Evolutionary conservation across 2,797 vertebrate species (phyloP).

Genomic region (Myotis pilosus): DNA sequence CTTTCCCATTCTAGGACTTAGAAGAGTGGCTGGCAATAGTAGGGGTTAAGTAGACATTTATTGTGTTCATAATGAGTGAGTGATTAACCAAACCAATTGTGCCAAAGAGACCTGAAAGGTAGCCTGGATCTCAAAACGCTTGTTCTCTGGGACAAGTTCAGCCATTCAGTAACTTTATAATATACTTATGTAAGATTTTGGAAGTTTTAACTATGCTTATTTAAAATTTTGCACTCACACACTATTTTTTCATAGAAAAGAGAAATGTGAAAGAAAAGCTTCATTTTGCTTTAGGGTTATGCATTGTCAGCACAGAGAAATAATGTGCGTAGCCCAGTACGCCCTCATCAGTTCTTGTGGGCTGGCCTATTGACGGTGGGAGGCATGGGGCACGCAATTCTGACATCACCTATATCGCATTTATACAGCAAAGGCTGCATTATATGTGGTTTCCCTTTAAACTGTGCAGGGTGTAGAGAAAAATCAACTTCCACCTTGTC

Average conservation of each 20-base stretch:
- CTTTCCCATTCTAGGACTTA: neutral
- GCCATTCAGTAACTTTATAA: neutral
- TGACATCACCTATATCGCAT: neutral
- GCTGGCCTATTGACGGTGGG: neutral
- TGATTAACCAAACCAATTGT: neutral
- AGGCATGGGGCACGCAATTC: neutral
- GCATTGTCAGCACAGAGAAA: neutral
- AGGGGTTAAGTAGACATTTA: neutral
- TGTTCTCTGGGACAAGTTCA: neutral
- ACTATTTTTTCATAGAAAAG: neutral
- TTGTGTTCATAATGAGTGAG: neutral
- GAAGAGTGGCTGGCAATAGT: neutral
- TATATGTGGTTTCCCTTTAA: neutral
- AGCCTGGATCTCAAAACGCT: neutral
- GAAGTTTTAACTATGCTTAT: neutral
- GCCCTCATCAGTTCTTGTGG: neutral
- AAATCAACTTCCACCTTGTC: neutral
- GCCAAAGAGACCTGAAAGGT: neutral
- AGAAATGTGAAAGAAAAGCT: neutral
- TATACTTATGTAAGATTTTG: neutral
- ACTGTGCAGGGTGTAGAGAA: neutral
- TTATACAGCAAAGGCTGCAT: neutral
- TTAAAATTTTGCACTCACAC: neutral
- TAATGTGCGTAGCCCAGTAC: fast-evolving
- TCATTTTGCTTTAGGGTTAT: neutral